Base-by-base conservation (phyloP, 1,140 invertebrate species). In the Penaeus chinensis region DNA sequence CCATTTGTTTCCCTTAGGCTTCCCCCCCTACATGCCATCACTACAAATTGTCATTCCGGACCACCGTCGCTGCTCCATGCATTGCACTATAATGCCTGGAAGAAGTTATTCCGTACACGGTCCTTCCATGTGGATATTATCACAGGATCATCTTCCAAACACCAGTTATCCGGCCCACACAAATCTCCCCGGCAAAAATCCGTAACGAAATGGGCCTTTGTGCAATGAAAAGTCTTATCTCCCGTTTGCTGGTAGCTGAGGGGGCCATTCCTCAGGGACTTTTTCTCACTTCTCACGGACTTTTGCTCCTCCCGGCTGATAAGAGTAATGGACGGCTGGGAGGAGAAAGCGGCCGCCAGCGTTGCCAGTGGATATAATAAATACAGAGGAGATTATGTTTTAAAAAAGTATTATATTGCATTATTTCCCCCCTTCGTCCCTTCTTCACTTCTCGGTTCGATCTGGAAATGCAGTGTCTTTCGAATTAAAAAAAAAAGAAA, bases 221-320 rank as follows among this genome's bases (percentile, higher is more conserved):
- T 86, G 85, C 85, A 80, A 81, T 86, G 85, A 86, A 86, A 86
- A 86, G 85, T 86, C 85, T 86, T 86, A 86, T 86, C 85, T 86
- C 65, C 77, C 85, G 85, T 81, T 81, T 77, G 78, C 85, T 86
- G 85, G 85, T 86, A 86, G 85, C 85, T 42, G 85, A 62, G 62
- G 85, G 65, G 85, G 85, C 85, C 85, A 86, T 86, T 86, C 78
- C 85, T 86, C 85, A 86, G 78, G 32, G 60, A 86, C 22, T 86
- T 86, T 86, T 86, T 81, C 85, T 86, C 85, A 86, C 85, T 86
- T 86, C 85, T 86, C 85, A 86, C 85, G 10, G 42, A 86, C 63
- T 86, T 86, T 86, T 86, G 42, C 85, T 86, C 85, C 85, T 86
- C 77, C 32, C 65, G 71, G 42, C 85, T 86, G 85, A 86, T 86